These are phyloP conservation scores for Pangasianodon gigas DNA, from an alignment of 2,113 vertebrate species.

Conservation along the genomic window DNA sequence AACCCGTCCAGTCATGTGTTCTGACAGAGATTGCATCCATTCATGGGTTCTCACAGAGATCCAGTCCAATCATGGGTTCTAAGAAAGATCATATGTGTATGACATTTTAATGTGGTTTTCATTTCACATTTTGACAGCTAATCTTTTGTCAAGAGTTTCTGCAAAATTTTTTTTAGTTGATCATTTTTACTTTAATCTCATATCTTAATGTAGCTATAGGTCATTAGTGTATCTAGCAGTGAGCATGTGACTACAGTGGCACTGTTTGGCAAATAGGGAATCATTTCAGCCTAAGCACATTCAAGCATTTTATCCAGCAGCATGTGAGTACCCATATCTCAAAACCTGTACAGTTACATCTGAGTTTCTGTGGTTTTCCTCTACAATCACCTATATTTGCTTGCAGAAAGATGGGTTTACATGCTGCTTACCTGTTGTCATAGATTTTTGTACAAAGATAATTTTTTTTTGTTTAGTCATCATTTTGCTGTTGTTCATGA, in stretches of 20 bases:
- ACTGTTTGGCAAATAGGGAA: neutral
- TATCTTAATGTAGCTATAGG: neutral
- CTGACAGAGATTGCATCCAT: neutral
- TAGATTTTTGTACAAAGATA: too few relatives aligned
- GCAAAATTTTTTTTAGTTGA: neutral
- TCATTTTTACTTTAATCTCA: neutral
- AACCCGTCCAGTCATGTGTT: conserved; percentile 14
- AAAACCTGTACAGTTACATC: neutral
- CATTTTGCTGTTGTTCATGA: neutral
- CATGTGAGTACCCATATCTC: neutral
- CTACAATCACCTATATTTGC: neutral
- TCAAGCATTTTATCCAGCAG: neutral
- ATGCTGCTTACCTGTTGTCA: too few relatives aligned
- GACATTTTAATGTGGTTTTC: too few relatives aligned
- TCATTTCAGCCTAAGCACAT: neutral
- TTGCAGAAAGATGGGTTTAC: too few relatives aligned
- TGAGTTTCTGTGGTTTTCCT: neutral
- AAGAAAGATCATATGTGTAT: neutral
- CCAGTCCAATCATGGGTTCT: neutral
- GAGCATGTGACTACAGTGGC: neutral
- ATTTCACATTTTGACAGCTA: neutral
- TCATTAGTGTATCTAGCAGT: neutral
- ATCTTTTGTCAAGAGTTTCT: neutral
- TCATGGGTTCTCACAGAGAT: neutral
- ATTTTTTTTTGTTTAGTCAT: too few relatives aligned